phyloP scores from a whole-genome alignment of 2,888 invertebrate species.

The Protodeltote pygarga region DNA sequence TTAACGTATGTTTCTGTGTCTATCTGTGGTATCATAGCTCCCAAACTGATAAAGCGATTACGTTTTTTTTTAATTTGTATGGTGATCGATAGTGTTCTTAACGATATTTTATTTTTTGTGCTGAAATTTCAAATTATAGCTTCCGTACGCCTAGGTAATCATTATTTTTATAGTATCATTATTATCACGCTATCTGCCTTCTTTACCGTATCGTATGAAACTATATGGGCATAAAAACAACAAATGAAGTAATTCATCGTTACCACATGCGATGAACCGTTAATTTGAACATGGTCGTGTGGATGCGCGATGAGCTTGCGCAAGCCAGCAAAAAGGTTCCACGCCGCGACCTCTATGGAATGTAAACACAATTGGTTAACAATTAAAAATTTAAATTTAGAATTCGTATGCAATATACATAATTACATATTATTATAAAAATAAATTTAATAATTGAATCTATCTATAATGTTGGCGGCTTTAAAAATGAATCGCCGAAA shows the following conservation, averaged over 20 bases:
- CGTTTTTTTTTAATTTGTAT: no score
- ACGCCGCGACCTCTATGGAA: slow-evolving; percentile 40
- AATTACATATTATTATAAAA: slow-evolving; percentile 4
- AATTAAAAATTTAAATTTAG: slow-evolving; percentile 26
- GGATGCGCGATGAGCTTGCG: slow-evolving; percentile 26
- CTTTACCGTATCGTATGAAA: no score
- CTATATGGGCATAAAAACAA: slow-evolving; percentile 12
- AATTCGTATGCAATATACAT: slow-evolving; percentile 19
- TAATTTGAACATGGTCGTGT: slow-evolving; percentile 24
- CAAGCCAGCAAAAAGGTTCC: slow-evolving; percentile 36
- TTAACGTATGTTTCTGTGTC: no score
- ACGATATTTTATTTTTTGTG: no score
- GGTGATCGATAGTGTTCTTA: no score
- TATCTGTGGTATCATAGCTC: no score
- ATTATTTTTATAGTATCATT: no score
- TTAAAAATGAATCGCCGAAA: slow-evolving; percentile 1
- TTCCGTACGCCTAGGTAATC: no score
- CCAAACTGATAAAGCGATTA: no score
- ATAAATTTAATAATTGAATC: not conserved
- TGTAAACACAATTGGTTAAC: slow-evolving; percentile 34
- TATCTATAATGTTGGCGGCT: not conserved
- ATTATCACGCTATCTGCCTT: no score
- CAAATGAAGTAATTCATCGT: slow-evolving; percentile 33
- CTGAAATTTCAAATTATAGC: no score
- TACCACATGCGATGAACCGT: slow-evolving; percentile 37